Percentiles rank a stretch among this genome's conserved stretches.
These are phyloP conservation scores for Channa argus DNA, from an alignment of 2,113 vertebrate genomes.

Conservation along the genomic window DNA sequence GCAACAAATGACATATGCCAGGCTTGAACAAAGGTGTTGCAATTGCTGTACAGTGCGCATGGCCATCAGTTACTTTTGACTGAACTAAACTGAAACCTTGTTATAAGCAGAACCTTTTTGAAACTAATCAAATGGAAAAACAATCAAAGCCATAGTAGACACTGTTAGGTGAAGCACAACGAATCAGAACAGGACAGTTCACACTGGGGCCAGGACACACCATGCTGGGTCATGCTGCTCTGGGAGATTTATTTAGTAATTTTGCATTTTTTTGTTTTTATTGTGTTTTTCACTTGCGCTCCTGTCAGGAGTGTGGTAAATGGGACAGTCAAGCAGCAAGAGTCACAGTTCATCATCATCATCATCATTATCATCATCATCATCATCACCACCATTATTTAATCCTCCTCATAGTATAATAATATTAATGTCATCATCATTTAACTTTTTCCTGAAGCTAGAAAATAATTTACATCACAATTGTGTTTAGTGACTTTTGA, in stretches of 20 bases:
- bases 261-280: conserved; percentile 70
- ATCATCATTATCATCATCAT: conserved; percentile 48
- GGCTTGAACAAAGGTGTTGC: not conserved
- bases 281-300: conserved; percentile 86
- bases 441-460: conserved; percentile 84
- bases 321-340: conserved; percentile 90
- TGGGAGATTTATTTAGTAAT: conserved; percentile 90
- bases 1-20: not conserved
- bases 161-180: conserved; percentile 43
- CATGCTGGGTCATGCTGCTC: conserved; percentile 93
- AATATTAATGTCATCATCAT: conserved; percentile 65
- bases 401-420: conserved; percentile 50
- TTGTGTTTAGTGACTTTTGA: conserved; percentile 87
- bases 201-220: conserved; percentile 84
- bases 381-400: conserved; percentile 65
- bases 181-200: conserved; percentile 79
- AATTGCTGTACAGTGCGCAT: not conserved
- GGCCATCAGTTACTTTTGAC: not conserved
- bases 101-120: not conserved
- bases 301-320: conserved; percentile 87
- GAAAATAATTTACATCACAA: conserved; percentile 91
- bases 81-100: conserved; percentile 11
- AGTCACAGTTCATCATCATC: conserved; percentile 85
- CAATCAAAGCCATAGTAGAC: conserved; percentile 30
- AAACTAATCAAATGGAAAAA: conserved; percentile 30